phyloP scores from a whole-genome alignment of 2,888 invertebrate species.

The Priocnemis perturbator region DNA sequence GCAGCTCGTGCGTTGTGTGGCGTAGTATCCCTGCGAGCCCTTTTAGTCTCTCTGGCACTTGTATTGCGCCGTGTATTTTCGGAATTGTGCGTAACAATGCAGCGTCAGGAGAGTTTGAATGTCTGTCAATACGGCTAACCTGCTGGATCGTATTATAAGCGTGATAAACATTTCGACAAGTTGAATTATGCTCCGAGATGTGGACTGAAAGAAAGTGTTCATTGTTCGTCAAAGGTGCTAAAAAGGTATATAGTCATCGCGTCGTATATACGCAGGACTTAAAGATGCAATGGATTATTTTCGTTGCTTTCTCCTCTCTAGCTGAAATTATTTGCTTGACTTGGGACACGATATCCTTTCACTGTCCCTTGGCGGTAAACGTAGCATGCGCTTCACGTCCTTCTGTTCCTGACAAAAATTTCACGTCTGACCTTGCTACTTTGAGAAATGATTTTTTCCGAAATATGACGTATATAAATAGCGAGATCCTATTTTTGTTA shows the following conservation, averaged over 20 bases:
- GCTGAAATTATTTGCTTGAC: not conserved
- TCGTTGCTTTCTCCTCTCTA: not conserved
- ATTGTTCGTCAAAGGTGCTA: constrained; percentile 15
- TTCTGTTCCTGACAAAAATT: too few species aligned
- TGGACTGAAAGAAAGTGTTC: constrained; percentile 23
- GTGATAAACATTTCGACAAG: not conserved
- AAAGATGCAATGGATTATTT: not conserved
- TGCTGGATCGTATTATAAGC: constrained; percentile 1
- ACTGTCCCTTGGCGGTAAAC: too few species aligned
- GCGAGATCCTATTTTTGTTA: too few species aligned
- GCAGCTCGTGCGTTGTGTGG: constrained; percentile 18
- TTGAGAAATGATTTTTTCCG: too few species aligned
- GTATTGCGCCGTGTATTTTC: not conserved
- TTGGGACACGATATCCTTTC: too few species aligned
- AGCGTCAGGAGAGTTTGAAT: too few species aligned
- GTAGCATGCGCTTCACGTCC: too few species aligned
- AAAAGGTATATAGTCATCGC: constrained; percentile 20
- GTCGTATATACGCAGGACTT: not conserved
- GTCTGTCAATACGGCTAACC: not conserved
- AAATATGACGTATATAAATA: too few species aligned
- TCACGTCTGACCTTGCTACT: too few species aligned
- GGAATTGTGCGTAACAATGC: constrained; percentile 1
- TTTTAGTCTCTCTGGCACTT: not conserved
- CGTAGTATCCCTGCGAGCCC: not conserved
- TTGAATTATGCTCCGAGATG: constrained; percentile 11